These are phyloP conservation scores for Nudaria mundana DNA, from an alignment of 2,888 invertebrate species.

Conservation along the genomic window DNA sequence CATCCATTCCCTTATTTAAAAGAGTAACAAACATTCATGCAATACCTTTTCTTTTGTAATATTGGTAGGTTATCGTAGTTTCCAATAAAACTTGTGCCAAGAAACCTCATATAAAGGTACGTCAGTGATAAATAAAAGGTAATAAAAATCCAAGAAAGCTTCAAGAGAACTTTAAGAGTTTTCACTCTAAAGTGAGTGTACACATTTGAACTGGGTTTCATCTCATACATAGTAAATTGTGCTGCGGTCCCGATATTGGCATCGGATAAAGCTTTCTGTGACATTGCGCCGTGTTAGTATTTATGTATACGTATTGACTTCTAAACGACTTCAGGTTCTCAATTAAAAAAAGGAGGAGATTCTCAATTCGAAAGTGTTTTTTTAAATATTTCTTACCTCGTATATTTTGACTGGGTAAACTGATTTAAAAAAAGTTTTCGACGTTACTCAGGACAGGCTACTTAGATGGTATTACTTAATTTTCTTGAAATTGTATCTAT, in stretches of 20 bases:
- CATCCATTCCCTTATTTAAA: no score
- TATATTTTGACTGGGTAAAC: no score
- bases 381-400: no score
- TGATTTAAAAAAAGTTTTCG: no score
- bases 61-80: no score
- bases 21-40: constrained; percentile 8
- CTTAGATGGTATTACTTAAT: no score
- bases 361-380: no score
- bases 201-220: constrained; percentile 32
- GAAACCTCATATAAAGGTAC: constrained; percentile 15
- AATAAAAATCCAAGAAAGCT: constrained; percentile 38
- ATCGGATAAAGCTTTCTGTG: constrained; percentile 24
- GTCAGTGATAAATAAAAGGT: constrained; percentile 38
- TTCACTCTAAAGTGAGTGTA: constrained; percentile 33
- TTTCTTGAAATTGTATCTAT: no score
- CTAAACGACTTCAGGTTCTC: no score
- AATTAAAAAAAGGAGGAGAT: no score
- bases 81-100: constrained; percentile 16
- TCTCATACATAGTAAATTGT: constrained; percentile 43
- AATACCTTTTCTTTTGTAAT: no score
- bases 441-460: no score
- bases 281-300: constrained; percentile 22
- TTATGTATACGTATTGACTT: constrained; percentile 16
- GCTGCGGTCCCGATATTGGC: constrained; percentile 31
- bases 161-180: constrained; percentile 28